Base-by-base conservation (phyloP, 2,113 vertebrate genomes). In the Heterocephalus glaber region DNA sequence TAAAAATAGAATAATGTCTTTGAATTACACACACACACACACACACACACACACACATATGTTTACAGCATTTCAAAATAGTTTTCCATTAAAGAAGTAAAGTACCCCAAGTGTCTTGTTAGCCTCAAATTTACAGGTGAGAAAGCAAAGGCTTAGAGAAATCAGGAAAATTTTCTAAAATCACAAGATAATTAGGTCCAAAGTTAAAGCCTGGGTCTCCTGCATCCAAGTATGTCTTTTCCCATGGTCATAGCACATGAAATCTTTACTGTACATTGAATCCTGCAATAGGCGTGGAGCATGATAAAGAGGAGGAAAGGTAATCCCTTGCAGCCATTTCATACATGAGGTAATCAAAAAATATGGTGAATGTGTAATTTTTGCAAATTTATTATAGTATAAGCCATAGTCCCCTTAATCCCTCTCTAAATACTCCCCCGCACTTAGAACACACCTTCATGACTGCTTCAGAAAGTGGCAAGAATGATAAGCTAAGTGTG, bases 11-110 rank as follows among this genome's bases (percentile, higher is more conserved):
- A 22, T n/a, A 49, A 41, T 66, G 84, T 77, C 38, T 74, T 4
- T 85, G 20, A 95, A 77, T 80, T 28, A 12, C 79, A 86, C n/a
- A n/a, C n/a, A n/a, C n/a, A n/a, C n/a, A n/a, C n/a, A n/a, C n/a
- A n/a, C n/a, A n/a, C n/a, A n/a, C n/a, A n/a, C n/a, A n/a, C n/a
- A n/a, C n/a, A n/a, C n/a, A n/a, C n/a, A n/a, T n/a, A n/a, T n/a
- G n/a, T n/a, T n/a, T n/a, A n/a, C n/a, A n/a, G n/a, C n/a, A n/a
- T 95, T 95, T 95, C 28, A 61, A 86, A 52, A 30, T 89, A 14
- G 22, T 60, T 82, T 95, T 92, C 16, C 66, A 49, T 83, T 86
- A 56, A 58, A 72, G 38, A 86, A 95, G 33, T 72, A 72, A 79
- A 44, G 49, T 70, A 86, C 24, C 56, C 44, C 41, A 81, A 92